These are phyloP conservation scores for Leptothorax acervorum DNA, from an alignment of 2,888 invertebrate species.

Conservation along the genomic window DNA sequence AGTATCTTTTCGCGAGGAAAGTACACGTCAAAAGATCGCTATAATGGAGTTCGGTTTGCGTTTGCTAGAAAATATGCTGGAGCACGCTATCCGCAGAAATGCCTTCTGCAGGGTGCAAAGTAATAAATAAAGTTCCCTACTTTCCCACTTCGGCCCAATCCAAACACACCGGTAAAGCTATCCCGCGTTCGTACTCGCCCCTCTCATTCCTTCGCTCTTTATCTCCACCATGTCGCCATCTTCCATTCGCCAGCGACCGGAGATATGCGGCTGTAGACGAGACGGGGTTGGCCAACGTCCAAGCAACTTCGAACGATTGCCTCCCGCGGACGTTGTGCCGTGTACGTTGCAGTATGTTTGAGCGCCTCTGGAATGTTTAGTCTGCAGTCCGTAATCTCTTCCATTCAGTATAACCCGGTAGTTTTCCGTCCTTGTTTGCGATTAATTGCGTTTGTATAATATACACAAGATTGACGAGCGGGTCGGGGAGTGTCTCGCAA, in stretches of 20 bases:
- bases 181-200: background rate
- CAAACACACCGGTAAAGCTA: conserved; percentile 6
- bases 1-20: background rate
- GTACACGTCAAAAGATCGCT: conserved; percentile 28
- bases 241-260: conserved; percentile 54
- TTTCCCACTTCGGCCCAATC: conserved; percentile 37
- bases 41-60: conserved; percentile 14
- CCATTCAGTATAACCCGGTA: conserved; percentile 13
- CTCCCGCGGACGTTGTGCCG: conserved; percentile 62
- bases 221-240: conserved; percentile 51
- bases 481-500: conserved; percentile 3
- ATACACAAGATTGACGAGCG: conserved; percentile 64
- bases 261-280: conserved; percentile 78
- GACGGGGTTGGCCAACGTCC: conserved; percentile 80
- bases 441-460: conserved; percentile 78
- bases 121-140: conserved; percentile 81
- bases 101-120: conserved; percentile 64
- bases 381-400: conserved; percentile 63
- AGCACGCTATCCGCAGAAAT: conserved; percentile 36
- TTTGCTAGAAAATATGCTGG: background rate
- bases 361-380: conserved; percentile 75
- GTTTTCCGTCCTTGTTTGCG: conserved; percentile 56
- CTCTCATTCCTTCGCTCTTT: conserved; percentile 36
- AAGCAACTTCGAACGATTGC: conserved; percentile 83
- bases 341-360: conserved; percentile 71